Conservation (phyloP, 2,888 invertebrate genomes). For the Dasypolia templi region DNA sequence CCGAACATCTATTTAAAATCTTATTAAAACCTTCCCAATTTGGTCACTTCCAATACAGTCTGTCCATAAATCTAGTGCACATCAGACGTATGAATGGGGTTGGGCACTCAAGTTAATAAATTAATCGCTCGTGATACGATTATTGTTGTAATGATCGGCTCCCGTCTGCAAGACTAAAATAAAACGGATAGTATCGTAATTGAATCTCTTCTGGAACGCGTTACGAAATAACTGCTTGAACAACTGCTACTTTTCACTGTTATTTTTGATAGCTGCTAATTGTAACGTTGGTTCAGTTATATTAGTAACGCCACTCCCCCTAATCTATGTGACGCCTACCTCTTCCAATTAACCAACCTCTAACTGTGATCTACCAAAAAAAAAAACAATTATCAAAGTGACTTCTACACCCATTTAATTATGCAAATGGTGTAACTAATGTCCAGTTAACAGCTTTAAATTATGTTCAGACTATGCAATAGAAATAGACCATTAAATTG, state of each 20-base stretch:
- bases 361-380: conserved; percentile 43
- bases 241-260: conserved; percentile 62
- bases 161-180: conserved; percentile 76
- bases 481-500: conserved; percentile 46
- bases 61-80: conserved; percentile 71
- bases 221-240: conserved; percentile 60
- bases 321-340: conserved; percentile 27
- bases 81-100: conserved; percentile 81
- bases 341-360: conserved; percentile 20
- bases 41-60: conserved; percentile 65
- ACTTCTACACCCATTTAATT: conserved; percentile 29
- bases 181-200: conserved; percentile 83
- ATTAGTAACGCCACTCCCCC: conserved; percentile 37
- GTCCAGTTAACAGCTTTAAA: conserved; percentile 51
- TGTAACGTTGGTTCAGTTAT: conserved; percentile 37
- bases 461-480: conserved; percentile 39
- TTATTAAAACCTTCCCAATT: conserved; percentile 67
- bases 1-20: conserved; percentile 55
- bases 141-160: conserved; percentile 87
- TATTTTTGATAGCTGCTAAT: conserved; percentile 59
- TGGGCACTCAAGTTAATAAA: conserved; percentile 79
- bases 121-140: conserved; percentile 88
- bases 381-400: not conserved
- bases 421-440: conserved; percentile 50
- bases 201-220: conserved; percentile 80